Percentiles rank a stretch among this genome's conserved stretches.
Conservation (phyloP, 2,797 vertebrate species). For the Ispidina lecontei region DNA sequence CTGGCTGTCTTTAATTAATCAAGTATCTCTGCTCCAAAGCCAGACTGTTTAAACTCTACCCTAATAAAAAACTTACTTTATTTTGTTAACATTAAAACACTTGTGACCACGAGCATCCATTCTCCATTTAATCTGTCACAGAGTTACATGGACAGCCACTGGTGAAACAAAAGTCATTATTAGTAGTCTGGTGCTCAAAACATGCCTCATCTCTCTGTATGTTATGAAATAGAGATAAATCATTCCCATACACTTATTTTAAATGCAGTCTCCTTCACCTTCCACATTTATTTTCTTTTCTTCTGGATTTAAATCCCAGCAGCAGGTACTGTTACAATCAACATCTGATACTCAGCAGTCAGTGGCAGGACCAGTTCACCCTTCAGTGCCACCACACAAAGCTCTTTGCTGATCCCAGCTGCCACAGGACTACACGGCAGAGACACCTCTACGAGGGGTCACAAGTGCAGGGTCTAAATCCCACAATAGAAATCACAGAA, state of each 20-base stretch:
- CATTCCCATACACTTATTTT: neutral
- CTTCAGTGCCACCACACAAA: neutral
- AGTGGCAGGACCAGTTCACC: neutral
- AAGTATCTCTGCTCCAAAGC: neutral
- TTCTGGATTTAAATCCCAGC: neutral
- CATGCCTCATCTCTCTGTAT: neutral
- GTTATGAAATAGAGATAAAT: neutral
- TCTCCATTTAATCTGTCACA: neutral
- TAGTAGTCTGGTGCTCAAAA: neutral
- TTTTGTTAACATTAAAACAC: neutral
- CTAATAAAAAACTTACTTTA: neutral
- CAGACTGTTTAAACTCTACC: neutral
- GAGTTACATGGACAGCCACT: neutral
- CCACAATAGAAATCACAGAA: neutral
- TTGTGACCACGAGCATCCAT: fast-evolving
- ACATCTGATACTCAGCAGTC: neutral
- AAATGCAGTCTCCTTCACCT: neutral
- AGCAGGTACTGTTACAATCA: neutral
- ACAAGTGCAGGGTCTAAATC: neutral
- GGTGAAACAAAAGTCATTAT: conserved; percentile 8
- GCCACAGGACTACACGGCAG: neutral
- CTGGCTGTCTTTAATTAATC: neutral
- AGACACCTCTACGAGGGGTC: neutral
- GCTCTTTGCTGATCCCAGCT: neutral
- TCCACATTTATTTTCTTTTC: neutral